These are phyloP conservation scores for Propithecus deckenii DNA, from an alignment of 2,797 vertebrate species.

Conservation along the genomic window DNA sequence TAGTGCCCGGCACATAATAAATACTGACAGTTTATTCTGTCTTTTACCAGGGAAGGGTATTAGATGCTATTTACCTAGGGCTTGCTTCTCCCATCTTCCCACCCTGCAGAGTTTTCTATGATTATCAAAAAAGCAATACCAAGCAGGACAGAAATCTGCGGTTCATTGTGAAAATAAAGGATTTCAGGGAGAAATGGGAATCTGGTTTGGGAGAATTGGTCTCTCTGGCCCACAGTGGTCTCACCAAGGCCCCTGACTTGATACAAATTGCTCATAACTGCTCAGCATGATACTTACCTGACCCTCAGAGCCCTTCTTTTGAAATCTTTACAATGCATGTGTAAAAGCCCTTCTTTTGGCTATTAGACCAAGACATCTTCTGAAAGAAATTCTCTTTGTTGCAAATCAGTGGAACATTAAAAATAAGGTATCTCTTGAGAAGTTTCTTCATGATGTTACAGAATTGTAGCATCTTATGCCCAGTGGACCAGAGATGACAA, in stretches of 20 bases:
- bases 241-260: background rate
- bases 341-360: background rate
- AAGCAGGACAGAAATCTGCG: background rate
- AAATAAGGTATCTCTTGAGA: constrained; percentile 28
- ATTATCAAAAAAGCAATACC: background rate
- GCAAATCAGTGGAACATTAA: background rate
- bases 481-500: background rate
- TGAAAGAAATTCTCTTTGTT: constrained; percentile 16
- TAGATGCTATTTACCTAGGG: background rate
- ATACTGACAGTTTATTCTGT: background rate
- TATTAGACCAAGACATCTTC: background rate
- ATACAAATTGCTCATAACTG: background rate
- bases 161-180: background rate
- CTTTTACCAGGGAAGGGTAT: background rate
- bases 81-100: background rate
- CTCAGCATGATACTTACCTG: background rate
- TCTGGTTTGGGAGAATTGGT: background rate
- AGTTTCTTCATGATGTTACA: constrained; percentile 14
- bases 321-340: background rate
- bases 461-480: background rate
- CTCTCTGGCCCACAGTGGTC: background rate
- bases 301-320: background rate
- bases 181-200: background rate
- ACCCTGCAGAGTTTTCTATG: background rate
- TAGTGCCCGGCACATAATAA: background rate